phyloP scores from a whole-genome alignment of 2,113 vertebrate species.

The Dissostichus mawsoni region DNA sequence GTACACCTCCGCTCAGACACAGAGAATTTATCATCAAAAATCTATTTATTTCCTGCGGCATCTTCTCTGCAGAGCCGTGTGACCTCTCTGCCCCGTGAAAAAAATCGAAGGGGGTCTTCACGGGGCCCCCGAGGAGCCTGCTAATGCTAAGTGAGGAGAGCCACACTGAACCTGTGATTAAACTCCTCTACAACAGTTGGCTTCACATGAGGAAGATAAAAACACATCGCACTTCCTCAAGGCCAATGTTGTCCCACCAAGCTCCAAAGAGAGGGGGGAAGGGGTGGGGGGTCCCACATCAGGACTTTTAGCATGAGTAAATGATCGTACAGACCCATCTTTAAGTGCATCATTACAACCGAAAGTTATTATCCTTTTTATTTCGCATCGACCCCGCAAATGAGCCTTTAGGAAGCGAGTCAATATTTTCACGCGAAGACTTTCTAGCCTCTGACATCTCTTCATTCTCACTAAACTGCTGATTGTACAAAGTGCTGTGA shows the following conservation, averaged over 20 bases:
- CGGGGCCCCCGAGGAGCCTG: neutral
- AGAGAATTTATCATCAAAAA: neutral
- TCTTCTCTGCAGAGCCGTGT: neutral
- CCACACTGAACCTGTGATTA: slow-evolving; percentile 68
- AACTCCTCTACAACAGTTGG: slow-evolving; percentile 64
- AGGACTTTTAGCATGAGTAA: slow-evolving; percentile 31
- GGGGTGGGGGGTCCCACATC: neutral
- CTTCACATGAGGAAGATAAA: slow-evolving; percentile 65
- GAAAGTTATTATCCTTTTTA: slow-evolving; percentile 41
- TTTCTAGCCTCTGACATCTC: slow-evolving; percentile 55
- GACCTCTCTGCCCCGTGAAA: slow-evolving; percentile 16
- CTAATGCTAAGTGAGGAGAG: slow-evolving; percentile 62
- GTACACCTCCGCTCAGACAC: slow-evolving; percentile 64
- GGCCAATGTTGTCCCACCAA: slow-evolving; percentile 43
- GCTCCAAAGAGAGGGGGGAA: neutral
- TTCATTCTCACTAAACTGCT: slow-evolving; percentile 41
- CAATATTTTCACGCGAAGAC: slow-evolving; percentile 76
- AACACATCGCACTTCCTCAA: slow-evolving; percentile 61
- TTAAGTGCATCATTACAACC: slow-evolving; percentile 71
- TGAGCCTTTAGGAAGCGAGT: slow-evolving; percentile 46
- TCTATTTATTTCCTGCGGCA: neutral
- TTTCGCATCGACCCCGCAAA: slow-evolving; percentile 52
- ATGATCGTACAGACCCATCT: slow-evolving; percentile 26
- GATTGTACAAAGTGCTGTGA: neutral
- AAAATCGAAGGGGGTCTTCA: neutral